Evolutionary conservation across 2,113 vertebrate genomes (phyloP).

Genomic region (Prionailurus viverrinus): DNA sequence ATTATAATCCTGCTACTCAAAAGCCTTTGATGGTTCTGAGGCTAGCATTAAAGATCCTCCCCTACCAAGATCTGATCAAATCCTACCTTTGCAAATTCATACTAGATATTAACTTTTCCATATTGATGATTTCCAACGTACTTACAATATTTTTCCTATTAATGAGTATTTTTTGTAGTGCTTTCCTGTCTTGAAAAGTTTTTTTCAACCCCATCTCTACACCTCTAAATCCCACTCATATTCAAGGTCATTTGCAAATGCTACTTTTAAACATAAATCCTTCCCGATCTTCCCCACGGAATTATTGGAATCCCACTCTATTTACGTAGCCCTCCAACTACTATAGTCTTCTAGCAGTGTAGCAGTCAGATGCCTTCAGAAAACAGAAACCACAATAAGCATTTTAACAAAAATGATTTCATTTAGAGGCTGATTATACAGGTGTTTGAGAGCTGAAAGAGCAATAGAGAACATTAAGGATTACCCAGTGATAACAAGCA

Average conservation of each 20-base stretch:
- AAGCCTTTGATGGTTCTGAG: neutral
- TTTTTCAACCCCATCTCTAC: neutral
- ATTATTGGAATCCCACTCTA: neutral
- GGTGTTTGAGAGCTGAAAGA: neutral
- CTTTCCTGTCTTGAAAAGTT: neutral
- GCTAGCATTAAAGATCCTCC: neutral
- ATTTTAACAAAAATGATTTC: neutral
- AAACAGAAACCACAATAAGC: neutral
- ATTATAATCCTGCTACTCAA: neutral
- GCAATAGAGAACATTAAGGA: neutral
- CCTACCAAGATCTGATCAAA: neutral
- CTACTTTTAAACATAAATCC: neutral
- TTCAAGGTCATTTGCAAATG: slow-evolving; percentile 27
- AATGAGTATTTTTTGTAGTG: neutral
- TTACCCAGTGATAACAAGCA: neutral
- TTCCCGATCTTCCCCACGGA: neutral
- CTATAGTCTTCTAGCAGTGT: neutral
- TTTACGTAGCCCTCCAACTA: neutral
- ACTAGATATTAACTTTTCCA: neutral
- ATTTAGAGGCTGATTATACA: neutral
- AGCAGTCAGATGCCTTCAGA: neutral
- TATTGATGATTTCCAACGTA: neutral
- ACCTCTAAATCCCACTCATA: neutral
- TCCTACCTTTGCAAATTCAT: neutral
- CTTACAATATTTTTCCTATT: neutral